phyloP scores from a whole-genome alignment of 2,797 vertebrate species.

The Anolis apletophallus region DNA sequence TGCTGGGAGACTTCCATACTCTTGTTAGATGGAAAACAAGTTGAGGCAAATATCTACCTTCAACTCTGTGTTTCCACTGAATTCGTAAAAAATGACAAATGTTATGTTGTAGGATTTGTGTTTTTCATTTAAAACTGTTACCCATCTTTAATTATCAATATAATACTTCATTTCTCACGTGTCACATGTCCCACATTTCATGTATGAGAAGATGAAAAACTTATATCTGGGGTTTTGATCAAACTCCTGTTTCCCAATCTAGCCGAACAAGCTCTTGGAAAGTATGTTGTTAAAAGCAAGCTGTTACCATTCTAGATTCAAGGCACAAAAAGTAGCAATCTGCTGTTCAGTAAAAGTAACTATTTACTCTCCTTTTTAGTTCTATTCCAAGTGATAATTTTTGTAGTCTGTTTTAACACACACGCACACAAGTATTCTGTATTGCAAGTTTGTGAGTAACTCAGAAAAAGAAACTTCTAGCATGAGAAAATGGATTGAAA shows the following conservation, averaged over 20 bases:
- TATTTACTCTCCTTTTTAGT: no score
- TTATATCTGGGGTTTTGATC: neutral
- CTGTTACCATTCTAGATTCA: no score
- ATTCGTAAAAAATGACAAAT: neutral
- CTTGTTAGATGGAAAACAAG: neutral
- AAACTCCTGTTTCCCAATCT: neutral
- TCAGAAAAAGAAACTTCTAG: no score
- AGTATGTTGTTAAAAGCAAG: no score
- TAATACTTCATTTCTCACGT: neutral
- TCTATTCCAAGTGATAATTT: no score
- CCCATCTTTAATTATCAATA: neutral
- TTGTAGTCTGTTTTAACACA: no score
- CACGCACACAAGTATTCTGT: no score
- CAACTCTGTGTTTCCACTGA: rapidly evolving
- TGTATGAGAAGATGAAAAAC: neutral
- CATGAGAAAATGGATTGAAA: no score
- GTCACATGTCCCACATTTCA: neutral
- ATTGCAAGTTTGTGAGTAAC: no score
- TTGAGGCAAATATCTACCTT: neutral
- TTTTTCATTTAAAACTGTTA: neutral
- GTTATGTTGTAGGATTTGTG: neutral
- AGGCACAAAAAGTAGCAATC: no score
- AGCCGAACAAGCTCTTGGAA: no score
- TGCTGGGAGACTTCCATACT: neutral
- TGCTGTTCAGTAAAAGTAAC: no score